Conservation (phyloP, 2,797 vertebrate genomes). For the Erpetoichthys calabaricus region DNA sequence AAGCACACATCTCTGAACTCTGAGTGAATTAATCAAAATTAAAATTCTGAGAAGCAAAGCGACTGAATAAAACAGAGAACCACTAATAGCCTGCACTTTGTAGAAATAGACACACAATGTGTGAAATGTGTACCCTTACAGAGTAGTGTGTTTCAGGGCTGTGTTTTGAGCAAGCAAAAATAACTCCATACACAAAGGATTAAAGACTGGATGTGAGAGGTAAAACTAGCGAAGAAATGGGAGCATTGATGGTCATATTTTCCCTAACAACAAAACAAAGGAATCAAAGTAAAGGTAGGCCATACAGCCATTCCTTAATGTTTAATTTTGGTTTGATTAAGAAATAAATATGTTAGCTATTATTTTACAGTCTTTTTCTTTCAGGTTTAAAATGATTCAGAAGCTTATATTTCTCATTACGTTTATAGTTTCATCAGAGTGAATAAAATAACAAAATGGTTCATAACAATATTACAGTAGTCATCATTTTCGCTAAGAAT, state of each 20-base stretch:
- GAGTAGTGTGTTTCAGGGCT: neutral
- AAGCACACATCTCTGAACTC: slow-evolving; percentile 21
- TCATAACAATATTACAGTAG: too few relatives aligned
- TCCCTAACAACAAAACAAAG: slow-evolving; percentile 46
- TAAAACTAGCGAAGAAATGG: slow-evolving; percentile 24
- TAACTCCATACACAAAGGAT: neutral
- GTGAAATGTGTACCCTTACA: slow-evolving; percentile 3
- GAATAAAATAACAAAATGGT: too few relatives aligned
- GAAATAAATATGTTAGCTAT: too few relatives aligned
- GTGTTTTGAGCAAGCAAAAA: neutral
- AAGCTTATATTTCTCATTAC: too few relatives aligned
- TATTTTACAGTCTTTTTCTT: too few relatives aligned
- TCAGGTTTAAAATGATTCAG: too few relatives aligned
- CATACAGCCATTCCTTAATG: neutral
- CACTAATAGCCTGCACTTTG: neutral
- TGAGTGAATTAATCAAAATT: slow-evolving; percentile 25
- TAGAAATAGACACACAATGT: neutral
- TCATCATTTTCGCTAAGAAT: too few relatives aligned
- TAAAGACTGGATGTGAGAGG: slow-evolving; percentile 3
- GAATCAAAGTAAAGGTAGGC: slow-evolving; percentile 41
- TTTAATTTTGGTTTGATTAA: too few relatives aligned
- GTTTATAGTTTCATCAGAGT: too few relatives aligned
- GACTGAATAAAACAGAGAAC: slow-evolving; percentile 21
- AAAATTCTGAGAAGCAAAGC: slow-evolving; percentile 26
- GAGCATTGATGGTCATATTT: slow-evolving; percentile 44